Conservation (phyloP, 2,113 vertebrate species). For the Lates calcarifer region DNA sequence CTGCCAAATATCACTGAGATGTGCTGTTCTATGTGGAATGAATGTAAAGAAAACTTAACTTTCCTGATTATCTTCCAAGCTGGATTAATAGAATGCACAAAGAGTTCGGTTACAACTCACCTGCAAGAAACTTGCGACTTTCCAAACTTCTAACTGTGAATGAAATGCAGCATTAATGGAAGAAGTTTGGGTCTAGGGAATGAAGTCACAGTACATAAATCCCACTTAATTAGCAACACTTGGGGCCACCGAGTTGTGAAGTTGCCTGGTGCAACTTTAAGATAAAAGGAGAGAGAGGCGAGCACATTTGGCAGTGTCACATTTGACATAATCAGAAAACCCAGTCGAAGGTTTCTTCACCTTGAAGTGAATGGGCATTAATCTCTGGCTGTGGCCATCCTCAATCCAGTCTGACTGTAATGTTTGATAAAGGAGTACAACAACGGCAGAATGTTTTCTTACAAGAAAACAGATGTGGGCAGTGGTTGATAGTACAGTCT, state of each 20-base stretch:
- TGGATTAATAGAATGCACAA: not conserved
- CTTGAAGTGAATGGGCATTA: conserved; percentile 59
- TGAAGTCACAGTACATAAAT: conserved; percentile 32
- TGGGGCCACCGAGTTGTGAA: not conserved
- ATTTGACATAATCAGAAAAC: conserved; percentile 30
- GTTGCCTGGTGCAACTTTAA: conserved; percentile 17
- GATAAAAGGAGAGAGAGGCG: conserved; percentile 2
- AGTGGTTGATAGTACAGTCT: conserved; percentile 8
- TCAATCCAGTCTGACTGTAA: conserved; percentile 13
- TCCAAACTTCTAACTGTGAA: not conserved
- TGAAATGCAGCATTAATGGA: conserved; percentile 28
- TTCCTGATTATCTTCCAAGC: not conserved
- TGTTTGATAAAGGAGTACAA: conserved; percentile 2
- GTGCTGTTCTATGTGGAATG: not conserved
- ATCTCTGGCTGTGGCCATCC: conserved; percentile 38
- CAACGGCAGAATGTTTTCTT: not conserved
- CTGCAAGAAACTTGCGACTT: not conserved
- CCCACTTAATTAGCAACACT: conserved; percentile 13
- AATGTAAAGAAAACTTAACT: not conserved
- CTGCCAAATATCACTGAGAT: too few relatives aligned
- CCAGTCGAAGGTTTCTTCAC: conserved; percentile 22
- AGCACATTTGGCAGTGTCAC: conserved; percentile 24
- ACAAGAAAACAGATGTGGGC: not conserved
- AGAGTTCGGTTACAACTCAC: not conserved
- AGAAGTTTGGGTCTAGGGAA: not conserved